phyloP scores from a whole-genome alignment of 1,140 invertebrate genomes.

The Brachionus koreanus region DNA sequence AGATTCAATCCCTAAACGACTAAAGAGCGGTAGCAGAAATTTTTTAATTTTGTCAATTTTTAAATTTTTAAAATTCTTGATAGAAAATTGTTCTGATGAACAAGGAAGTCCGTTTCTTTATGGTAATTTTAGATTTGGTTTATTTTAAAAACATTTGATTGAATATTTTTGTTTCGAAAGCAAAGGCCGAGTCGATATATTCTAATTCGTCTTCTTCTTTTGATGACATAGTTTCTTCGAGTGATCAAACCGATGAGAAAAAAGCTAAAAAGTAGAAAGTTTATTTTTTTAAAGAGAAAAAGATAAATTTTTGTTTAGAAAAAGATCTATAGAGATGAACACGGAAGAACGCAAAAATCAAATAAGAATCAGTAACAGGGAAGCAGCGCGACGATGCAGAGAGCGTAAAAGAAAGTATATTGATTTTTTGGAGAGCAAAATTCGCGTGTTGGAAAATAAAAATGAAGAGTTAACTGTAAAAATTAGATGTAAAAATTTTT shows the following conservation, averaged over 20 bases:
- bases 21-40: background rate
- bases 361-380: constrained; percentile 2
- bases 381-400: constrained; percentile 6
- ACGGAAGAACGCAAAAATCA: background rate
- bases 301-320: background rate
- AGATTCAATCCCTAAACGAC: background rate
- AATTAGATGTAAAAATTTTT: background rate
- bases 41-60: background rate
- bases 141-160: background rate
- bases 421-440: constrained; percentile 19
- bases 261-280: constrained; percentile 9
- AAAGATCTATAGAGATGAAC: constrained; percentile 9
- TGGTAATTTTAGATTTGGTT: background rate
- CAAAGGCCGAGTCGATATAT: background rate
- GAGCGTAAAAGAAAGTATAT: constrained; percentile 19
- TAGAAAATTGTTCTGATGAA: background rate
- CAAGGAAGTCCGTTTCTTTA: background rate
- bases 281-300: background rate
- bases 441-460: background rate
- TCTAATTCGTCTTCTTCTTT: background rate
- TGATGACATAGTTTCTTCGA: constrained; percentile 29
- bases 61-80: background rate
- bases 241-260: constrained; percentile 6
- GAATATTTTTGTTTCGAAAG: background rate
- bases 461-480: constrained; percentile 13